Percentiles rank a stretch among this genome's conserved stretches.
phyloP scores from a whole-genome alignment of 2,797 vertebrate genomes.

The Oreochromis grahami region DNA sequence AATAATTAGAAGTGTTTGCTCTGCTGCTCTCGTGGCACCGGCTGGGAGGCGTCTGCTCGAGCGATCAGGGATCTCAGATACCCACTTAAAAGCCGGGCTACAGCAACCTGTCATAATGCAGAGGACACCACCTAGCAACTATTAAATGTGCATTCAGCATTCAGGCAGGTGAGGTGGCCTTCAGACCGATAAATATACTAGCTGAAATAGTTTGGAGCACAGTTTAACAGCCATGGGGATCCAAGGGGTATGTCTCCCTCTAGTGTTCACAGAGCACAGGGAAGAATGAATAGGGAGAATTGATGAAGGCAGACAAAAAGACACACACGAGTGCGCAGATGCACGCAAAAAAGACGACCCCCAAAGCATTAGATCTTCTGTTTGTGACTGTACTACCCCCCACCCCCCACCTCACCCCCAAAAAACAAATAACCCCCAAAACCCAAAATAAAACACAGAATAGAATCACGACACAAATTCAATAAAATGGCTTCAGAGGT shows the following conservation, averaged over 20 bases:
- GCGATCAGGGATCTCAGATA: background rate
- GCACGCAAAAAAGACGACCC: background rate
- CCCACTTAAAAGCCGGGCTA: background rate
- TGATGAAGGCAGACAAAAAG: background rate
- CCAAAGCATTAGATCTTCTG: background rate
- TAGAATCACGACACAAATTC: background rate
- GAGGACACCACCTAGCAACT: background rate
- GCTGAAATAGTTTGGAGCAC: background rate
- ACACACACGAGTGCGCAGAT: background rate
- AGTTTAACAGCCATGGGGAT: background rate
- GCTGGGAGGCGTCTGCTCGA: background rate
- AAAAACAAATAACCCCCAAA: background rate
- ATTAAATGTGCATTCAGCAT: background rate
- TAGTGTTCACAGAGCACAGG: constrained; percentile 14
- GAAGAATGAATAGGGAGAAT: background rate
- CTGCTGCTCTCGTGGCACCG: background rate
- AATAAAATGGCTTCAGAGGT: background rate
- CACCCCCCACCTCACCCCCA: accelerated
- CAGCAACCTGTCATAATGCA: background rate
- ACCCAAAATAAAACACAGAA: background rate
- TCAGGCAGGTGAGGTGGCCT: background rate
- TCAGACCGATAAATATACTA: background rate
- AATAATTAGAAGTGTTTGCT: constrained; percentile 31
- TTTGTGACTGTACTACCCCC: background rate
- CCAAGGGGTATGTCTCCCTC: constrained; percentile 26